Conservation (phyloP, 1,140 invertebrate species). For the Saccostrea cuccullata region DNA sequence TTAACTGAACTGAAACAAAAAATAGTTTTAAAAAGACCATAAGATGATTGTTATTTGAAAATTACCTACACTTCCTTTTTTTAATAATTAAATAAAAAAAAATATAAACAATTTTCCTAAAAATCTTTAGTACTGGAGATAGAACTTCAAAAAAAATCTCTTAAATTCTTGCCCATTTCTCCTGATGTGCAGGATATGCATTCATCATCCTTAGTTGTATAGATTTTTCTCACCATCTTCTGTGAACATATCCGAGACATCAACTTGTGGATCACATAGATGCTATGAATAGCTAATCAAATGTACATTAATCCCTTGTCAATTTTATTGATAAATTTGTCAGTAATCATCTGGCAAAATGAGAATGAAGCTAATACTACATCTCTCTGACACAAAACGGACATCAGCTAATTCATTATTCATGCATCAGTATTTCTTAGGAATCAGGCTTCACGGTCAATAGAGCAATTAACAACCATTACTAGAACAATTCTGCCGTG, state of each 20-base stretch:
- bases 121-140: too few relatives aligned
- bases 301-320: constrained; percentile 16
- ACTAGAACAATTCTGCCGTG: neutral
- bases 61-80: too few relatives aligned
- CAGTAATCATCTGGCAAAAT: neutral
- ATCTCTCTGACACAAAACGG: neutral
- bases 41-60: too few relatives aligned
- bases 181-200: neutral
- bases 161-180: too few relatives aligned
- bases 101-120: too few relatives aligned
- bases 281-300: neutral
- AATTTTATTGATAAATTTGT: neutral
- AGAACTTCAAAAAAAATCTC: too few relatives aligned
- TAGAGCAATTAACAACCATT: neutral
- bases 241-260: neutral
- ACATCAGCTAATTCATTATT: neutral
- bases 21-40: too few relatives aligned
- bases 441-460: neutral
- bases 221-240: neutral
- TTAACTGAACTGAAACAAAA: too few relatives aligned
- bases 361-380: neutral
- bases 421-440: neutral
- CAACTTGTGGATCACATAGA: neutral
- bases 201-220: neutral
- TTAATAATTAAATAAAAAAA: too few relatives aligned